These are phyloP conservation scores for Syrmaticus mikado DNA, from an alignment of 2,113 vertebrate genomes.

Conservation along the genomic window DNA sequence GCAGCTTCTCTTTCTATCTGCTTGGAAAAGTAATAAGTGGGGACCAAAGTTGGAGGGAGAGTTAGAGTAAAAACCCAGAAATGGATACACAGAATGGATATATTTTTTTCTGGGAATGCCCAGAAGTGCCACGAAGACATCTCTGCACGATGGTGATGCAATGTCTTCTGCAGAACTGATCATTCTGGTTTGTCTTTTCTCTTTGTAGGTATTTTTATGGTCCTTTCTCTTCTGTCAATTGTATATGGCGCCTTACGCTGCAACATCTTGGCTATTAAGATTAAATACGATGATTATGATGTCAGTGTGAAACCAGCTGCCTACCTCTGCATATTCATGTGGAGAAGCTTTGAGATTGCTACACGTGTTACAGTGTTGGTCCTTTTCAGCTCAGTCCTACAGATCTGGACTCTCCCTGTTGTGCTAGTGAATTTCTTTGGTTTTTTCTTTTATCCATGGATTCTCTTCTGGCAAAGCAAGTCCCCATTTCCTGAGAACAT, in stretches of 20 bases:
- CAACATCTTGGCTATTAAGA: slow-evolving; percentile 98
- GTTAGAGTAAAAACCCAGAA: not conserved
- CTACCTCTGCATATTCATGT: slow-evolving; percentile 94
- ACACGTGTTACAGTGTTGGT: slow-evolving; percentile 91
- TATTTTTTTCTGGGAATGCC: not conserved
- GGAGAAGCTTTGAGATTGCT: slow-evolving; percentile 97
- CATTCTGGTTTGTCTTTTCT: slow-evolving; percentile 51
- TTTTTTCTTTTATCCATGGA: slow-evolving; percentile 93
- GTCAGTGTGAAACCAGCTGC: slow-evolving; percentile 87
- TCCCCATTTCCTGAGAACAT: slow-evolving; percentile 95
- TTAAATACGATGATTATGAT: slow-evolving; percentile 95
- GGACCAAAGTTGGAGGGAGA: not conserved
- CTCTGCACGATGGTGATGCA: not conserved
- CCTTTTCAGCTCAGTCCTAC: slow-evolving; percentile 93
- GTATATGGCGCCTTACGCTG: slow-evolving; percentile 96
- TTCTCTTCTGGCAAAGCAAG: slow-evolving; percentile 91
- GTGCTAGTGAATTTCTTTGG: slow-evolving; percentile 86
- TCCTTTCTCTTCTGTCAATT: slow-evolving; percentile 93
- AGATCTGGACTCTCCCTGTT: slow-evolving; percentile 88
- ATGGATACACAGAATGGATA: not conserved
- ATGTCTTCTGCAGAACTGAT: not conserved
- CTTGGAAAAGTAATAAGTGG: not conserved
- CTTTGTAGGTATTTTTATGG: slow-evolving; percentile 89
- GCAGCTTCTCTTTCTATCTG: not conserved
- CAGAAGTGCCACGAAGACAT: not conserved